Evolutionary conservation across 2,113 vertebrate genomes (phyloP), one percentile per base, ranked within the genome.

Genomic region (Rhinoptilus africanus): DNA sequence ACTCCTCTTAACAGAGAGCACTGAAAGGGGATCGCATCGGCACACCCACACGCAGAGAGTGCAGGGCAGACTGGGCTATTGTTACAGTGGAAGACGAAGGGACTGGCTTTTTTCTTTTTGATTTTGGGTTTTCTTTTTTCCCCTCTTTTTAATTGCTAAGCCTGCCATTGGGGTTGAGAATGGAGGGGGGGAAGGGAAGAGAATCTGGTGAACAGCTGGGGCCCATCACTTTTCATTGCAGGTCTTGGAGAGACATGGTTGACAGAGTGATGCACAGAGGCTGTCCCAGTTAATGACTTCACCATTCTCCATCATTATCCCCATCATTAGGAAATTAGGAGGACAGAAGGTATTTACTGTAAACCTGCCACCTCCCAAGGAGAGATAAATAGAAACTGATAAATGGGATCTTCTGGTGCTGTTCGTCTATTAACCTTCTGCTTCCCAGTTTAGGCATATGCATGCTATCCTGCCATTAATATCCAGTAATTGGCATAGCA

Each of bases 271-370:
- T 99, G 98, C 99, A 99, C 98, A 98, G 99, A 99, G 99, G 98
- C 99, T 99, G 99, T 99, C 99, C 98, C 97, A 98, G 99, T 98
- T 99, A 99, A 99, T 99, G 99, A 99, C 99, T 99, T 98, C 98
- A 96, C 99, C 99, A 99, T 99, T 99, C 99, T 99, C 99, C 98
- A 98, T 99, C 99, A 99, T 99, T 99, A 99, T 99, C 98, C 98
- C 98, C 98, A 99, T 99, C 99, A 99, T 99, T 99, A 99, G 99
- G 98, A 99, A 99, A 99, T 99, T 99, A 99, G 99, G 98, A 98
- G 99, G 99, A 99, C 99, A 99, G 99, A 99, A 99, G 99, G 99
- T 99, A 99, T 99, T 99, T 99, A 99, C 99, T 99, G 99, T 99
- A 99, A 99, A 99, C 99, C 99, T 99, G 99, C 99, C 99, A 99